Evolutionary conservation across 2,113 vertebrate genomes (phyloP).

Genomic region (Sinocyclocheilus anshuiensis): DNA sequence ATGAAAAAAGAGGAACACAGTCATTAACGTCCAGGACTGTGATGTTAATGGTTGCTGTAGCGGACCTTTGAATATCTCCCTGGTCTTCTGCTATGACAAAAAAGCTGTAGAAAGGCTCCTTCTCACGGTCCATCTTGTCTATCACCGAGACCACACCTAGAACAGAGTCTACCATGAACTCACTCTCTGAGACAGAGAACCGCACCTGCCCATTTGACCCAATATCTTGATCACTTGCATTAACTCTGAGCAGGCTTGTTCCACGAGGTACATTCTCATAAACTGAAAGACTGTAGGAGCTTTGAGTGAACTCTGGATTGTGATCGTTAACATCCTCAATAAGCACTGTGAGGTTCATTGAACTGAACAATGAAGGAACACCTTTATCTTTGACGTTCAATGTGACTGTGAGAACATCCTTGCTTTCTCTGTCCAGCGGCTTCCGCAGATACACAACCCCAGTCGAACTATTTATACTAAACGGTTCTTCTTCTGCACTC

Average conservation of each 20-base stretch:
- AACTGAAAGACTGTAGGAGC: slow-evolving; percentile 63
- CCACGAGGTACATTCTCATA: slow-evolving; percentile 69
- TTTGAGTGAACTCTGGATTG: slow-evolving; percentile 68
- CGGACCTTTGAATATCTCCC: slow-evolving; percentile 51
- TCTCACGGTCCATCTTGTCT: slow-evolving; percentile 70
- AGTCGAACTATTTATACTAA: slow-evolving; percentile 66
- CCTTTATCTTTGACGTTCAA: slow-evolving; percentile 71
- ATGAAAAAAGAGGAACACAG: slow-evolving; percentile 55
- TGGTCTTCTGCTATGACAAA: slow-evolving; percentile 55
- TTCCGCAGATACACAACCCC: slow-evolving; percentile 70
- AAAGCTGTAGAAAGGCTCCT: slow-evolving; percentile 51
- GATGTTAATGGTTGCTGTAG: slow-evolving; percentile 56
- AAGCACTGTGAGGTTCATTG: slow-evolving; percentile 65
- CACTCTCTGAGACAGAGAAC: slow-evolving; percentile 63
- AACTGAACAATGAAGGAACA: slow-evolving; percentile 59
- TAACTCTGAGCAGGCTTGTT: slow-evolving; percentile 63
- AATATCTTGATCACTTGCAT: slow-evolving; percentile 69
- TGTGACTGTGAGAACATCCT: slow-evolving; percentile 61
- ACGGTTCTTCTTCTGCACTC: slow-evolving; percentile 49
- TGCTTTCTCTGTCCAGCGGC: slow-evolving; percentile 70
- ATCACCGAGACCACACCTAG: slow-evolving; percentile 69
- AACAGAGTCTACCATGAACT: slow-evolving; percentile 69
- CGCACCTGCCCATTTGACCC: slow-evolving; percentile 69
- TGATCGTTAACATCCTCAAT: slow-evolving; percentile 76
- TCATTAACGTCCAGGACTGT: slow-evolving; percentile 64